Conservation (phyloP, 2,113 vertebrate species). For the Mastomys coucha region DNA sequence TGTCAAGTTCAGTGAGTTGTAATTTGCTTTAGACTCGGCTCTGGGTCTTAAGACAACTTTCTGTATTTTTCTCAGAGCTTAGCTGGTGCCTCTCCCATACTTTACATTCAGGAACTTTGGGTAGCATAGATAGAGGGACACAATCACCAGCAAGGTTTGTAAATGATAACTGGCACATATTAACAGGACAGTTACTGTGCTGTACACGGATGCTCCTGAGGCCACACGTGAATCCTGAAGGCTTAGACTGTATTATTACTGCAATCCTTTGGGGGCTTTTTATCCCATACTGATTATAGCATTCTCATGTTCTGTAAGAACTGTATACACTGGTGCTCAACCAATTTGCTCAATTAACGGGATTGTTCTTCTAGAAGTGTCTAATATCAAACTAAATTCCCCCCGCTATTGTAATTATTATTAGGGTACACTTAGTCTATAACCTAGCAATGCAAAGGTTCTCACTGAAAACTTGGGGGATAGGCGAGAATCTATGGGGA, state of each 20-base stretch:
- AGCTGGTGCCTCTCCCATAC: neutral
- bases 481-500: conserved; percentile 6
- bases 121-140: neutral
- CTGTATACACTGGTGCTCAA: neutral
- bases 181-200: neutral
- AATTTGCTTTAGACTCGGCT: neutral
- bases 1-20: neutral
- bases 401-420: conserved; percentile 28
- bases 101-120: neutral
- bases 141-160: neutral
- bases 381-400: neutral
- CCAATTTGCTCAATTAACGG: neutral
- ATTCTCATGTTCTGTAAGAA: conserved; percentile 27
- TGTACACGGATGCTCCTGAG: accelerated
- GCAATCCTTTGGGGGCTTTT: neutral
- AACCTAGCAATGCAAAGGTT: neutral
- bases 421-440: conserved; percentile 41
- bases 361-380: conserved; percentile 10
- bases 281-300: neutral
- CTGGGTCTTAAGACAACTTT: conserved; percentile 32
- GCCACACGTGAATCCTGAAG: neutral
- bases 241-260: neutral
- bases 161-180: neutral
- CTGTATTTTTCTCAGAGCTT: neutral
- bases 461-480: neutral